Evolutionary conservation across 1,140 invertebrate genomes (phyloP).

Genomic region (Drosophila triauraria): DNA sequence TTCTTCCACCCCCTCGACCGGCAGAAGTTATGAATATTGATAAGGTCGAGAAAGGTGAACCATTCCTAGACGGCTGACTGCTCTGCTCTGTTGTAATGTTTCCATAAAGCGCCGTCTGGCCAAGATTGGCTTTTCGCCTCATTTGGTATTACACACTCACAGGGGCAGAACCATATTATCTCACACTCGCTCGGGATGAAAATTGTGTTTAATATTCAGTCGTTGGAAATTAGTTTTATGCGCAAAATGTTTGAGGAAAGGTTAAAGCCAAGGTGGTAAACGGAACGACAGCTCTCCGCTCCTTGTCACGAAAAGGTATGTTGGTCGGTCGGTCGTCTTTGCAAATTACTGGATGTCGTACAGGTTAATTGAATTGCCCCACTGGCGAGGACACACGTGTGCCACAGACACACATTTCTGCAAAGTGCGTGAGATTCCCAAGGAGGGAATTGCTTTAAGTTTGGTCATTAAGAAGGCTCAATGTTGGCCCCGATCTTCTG

Average conservation of each 20-base stretch:
- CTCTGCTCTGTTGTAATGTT: slow-evolving; percentile 35
- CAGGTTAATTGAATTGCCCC: slow-evolving; percentile 56
- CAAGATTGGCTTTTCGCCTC: slow-evolving; percentile 58
- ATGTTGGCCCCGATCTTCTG: neutral
- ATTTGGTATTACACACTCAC: slow-evolving; percentile 52
- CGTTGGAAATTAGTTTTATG: slow-evolving; percentile 61
- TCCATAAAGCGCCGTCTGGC: slow-evolving; percentile 33
- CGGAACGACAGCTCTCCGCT: neutral
- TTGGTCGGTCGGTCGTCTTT: slow-evolving; percentile 26
- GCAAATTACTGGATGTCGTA: slow-evolving; percentile 52
- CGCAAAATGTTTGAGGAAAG: slow-evolving; percentile 37
- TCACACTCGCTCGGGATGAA: slow-evolving; percentile 21
- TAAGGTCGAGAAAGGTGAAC: slow-evolving; percentile 46
- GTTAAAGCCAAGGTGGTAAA: slow-evolving; percentile 27
- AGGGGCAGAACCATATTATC: slow-evolving; percentile 6
- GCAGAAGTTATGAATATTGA: slow-evolving; percentile 65
- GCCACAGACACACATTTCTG: slow-evolving; percentile 23
- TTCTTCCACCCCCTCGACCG: neutral
- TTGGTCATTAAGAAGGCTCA: slow-evolving; percentile 24
- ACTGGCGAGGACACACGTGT: slow-evolving; percentile 36
- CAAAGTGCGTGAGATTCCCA: slow-evolving; percentile 21
- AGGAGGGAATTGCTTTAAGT: neutral
- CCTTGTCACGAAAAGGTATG: slow-evolving; percentile 1
- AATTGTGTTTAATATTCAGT: slow-evolving; percentile 65
- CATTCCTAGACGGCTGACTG: slow-evolving; percentile 24